A percentile compares a stretch with the other conserved stretches of the same genome.
Evolutionary conservation across 2,797 vertebrate genomes (phyloP).

Genomic region (Manis javanica): DNA sequence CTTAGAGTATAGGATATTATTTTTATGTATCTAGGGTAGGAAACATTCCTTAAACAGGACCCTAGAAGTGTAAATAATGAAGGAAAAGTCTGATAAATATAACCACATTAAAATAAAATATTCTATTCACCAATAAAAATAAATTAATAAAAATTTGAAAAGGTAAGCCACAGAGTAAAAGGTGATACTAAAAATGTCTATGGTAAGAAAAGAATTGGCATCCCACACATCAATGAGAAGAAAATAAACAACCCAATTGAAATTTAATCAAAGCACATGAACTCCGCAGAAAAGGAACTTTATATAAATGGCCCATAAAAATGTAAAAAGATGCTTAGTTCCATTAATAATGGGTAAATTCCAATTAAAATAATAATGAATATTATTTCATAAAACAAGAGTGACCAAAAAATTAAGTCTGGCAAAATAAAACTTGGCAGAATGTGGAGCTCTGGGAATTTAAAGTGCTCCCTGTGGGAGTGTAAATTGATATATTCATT

Average conservation of each 20-base stretch:
- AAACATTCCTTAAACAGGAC: background rate
- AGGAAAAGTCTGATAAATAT: background rate
- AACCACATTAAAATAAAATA: slow-evolving; percentile 42
- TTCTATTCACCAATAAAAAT: background rate
- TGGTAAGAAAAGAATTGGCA: background rate
- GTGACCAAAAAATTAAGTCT: background rate
- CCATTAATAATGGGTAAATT: background rate
- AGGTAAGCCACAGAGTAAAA: background rate
- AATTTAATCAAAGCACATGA: background rate
- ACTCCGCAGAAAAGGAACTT: background rate
- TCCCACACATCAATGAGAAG: background rate
- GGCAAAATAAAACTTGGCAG: background rate
- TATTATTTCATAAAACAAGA: background rate
- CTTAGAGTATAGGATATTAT: background rate
- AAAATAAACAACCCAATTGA: background rate
- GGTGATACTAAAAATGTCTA: background rate
- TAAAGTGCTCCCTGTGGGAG: background rate
- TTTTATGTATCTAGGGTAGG: background rate
- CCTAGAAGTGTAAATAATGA: background rate
- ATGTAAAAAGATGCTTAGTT: background rate
- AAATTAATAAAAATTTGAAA: slow-evolving; percentile 12
- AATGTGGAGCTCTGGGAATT: background rate
- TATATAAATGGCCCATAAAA: background rate
- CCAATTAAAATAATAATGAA: background rate
- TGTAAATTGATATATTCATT: background rate